These are phyloP conservation scores for Lagopus muta DNA, from an alignment of 2,113 vertebrate species.

Conservation along the genomic window DNA sequence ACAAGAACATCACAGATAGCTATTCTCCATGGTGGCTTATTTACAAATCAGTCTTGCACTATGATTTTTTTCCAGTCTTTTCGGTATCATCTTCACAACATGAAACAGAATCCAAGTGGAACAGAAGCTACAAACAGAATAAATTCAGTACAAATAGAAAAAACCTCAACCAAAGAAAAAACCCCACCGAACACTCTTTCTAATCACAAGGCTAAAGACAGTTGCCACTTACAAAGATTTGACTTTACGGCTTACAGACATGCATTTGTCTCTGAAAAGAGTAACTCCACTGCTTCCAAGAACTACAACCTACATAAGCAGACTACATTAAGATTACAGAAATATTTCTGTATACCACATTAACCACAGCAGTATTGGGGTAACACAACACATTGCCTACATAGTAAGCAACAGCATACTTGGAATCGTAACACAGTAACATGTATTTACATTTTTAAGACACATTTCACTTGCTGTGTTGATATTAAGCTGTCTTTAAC, in stretches of 20 bases:
- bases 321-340: background rate
- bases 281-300: background rate
- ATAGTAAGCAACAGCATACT: background rate
- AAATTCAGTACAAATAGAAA: constrained; percentile 45
- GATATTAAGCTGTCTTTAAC: background rate
- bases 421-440: background rate
- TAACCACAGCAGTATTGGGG: background rate
- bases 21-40: constrained; percentile 50
- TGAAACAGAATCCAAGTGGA: constrained; percentile 53
- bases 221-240: background rate
- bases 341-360: background rate
- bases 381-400: background rate
- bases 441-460: background rate
- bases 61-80: constrained; percentile 64
- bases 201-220: background rate
- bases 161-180: constrained; percentile 32
- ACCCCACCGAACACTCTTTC: background rate
- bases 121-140: constrained; percentile 63
- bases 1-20: constrained; percentile 42
- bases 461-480: background rate
- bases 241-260: background rate
- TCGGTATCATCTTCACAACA: constrained; percentile 62
- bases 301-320: background rate
- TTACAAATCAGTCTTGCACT: constrained; percentile 59
- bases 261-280: background rate